Evolutionary conservation across 2,797 vertebrate species (phyloP), one percentile per base, ranked within the genome.

Genomic region (Helarctos malayanus): DNA sequence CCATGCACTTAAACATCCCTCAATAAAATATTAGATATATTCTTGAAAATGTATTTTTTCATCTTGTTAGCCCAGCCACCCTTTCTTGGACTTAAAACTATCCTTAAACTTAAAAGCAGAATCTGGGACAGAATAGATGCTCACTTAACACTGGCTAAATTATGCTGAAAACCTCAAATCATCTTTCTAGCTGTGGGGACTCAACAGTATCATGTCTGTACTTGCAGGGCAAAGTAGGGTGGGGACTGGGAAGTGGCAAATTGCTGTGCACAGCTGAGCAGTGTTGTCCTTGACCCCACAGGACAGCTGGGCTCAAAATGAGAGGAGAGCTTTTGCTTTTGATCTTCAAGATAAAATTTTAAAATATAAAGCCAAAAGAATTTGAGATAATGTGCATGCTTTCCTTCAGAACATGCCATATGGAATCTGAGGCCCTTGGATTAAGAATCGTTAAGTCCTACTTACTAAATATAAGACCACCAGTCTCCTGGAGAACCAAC

Each of bases 381-480:
- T 63, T 65, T 81, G 84, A 84, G 59, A 89, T 78, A 82, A 78
- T 3, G 8, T 25, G 27, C 59, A 47, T 68, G 5, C 84, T 91
- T 29, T 95, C 69, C n/a, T 84, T 91, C 90, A 21, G 75, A 89
- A 95, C 27, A 78, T 21, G 21, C 80, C 88, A 57, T 80, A 29
- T 61, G 82, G 38, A 95, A 89, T 59, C 12, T 68, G 78, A 95
- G 54, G 52, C 9, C 78, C 56, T 78, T 47, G 65, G 91, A 47
- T 92, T 91, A 96, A 95, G 79, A 96, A 79, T 19, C 25, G 1
- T 49, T 59, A 86, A 89, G 76, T 69, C 25, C 27, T 59, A 75
- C 78, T 89, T 92, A 89, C 76, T 93, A 88, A 96, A 97, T 69
- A 94, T 41, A 82, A 96, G 88, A 92, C 19, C 23, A 15, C 25